Evolutionary conservation across 2,888 invertebrate genomes (phyloP).

Genomic region (Cantharis nigra): DNA sequence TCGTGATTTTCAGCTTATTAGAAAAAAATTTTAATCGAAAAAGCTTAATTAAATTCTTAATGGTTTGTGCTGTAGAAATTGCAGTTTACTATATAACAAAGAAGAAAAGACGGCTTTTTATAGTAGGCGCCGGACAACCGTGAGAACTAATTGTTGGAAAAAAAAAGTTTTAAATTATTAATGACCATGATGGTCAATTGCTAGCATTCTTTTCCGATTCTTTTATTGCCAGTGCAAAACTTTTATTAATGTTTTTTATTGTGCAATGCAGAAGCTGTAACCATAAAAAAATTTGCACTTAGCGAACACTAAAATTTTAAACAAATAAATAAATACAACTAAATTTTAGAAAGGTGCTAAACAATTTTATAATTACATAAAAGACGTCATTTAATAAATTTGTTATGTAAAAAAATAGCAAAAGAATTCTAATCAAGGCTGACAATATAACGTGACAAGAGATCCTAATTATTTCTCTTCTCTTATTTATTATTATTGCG

Average conservation of each 20-base stretch:
- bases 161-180: not conserved
- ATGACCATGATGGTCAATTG: not conserved
- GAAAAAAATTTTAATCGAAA: not conserved
- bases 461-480: not conserved
- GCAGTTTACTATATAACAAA: not conserved
- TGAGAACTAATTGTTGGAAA: slow-evolving; percentile 20
- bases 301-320: not conserved
- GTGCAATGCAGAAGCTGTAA: not conserved
- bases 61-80: not conserved
- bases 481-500: not conserved
- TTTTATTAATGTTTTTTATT: not conserved
- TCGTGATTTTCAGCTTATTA: slow-evolving; percentile 15
- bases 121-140: slow-evolving; percentile 19
- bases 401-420: slow-evolving; percentile 1
- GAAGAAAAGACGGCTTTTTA: not conserved
- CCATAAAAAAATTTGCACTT: not conserved
- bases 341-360: not conserved
- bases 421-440: slow-evolving; percentile 3
- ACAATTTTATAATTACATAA: not conserved
- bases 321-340: not conserved
- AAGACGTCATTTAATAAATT: slow-evolving; percentile 1
- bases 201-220: not conserved
- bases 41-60: not conserved
- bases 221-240: not conserved
- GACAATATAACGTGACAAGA: slow-evolving; percentile 2